Evolutionary conservation across 2,888 invertebrate species (phyloP).

Genomic region (Cotesia congregata): DNA sequence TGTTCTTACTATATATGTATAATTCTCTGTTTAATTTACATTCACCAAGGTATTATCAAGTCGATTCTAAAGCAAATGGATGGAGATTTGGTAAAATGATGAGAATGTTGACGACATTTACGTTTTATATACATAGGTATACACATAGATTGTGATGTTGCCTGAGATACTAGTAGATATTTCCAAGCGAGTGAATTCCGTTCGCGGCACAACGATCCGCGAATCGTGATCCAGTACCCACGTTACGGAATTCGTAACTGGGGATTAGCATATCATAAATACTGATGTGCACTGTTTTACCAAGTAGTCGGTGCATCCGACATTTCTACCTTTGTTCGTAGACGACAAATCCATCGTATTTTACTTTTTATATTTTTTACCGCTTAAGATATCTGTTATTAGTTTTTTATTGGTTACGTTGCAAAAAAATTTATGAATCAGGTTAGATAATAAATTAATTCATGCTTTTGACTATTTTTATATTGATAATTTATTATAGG

Average conservation of each 20-base stretch:
- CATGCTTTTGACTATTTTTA: constrained; percentile 1
- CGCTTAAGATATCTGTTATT: background rate
- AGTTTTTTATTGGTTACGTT: background rate
- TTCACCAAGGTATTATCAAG: constrained; percentile 21
- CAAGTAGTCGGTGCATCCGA: background rate
- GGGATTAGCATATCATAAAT: constrained; percentile 69
- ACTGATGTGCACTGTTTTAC: constrained; percentile 55
- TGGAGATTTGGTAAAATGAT: constrained; percentile 9
- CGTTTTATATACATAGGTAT: constrained; percentile 21
- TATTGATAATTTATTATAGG: constrained; percentile 61
- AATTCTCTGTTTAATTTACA: constrained; percentile 25
- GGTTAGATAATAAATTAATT: constrained; percentile 5
- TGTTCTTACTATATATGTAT: background rate
- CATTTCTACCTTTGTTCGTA: background rate
- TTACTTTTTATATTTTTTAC: background rate
- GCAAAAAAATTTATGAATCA: background rate
- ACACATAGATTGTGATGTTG: constrained; percentile 28
- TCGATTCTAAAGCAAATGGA: constrained; percentile 9
- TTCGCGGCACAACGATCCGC: constrained; percentile 44
- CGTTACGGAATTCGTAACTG: constrained; percentile 67
- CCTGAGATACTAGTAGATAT: constrained; percentile 6
- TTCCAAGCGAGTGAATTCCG: constrained; percentile 57
- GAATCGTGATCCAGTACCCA: constrained; percentile 56
- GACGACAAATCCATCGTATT: background rate
- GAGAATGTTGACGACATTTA: constrained; percentile 14